A percentile compares a stretch with the other conserved stretches of the same genome.
Evolutionary conservation across 2,888 invertebrate species (phyloP).

Genomic region (Syrista parreyssii): DNA sequence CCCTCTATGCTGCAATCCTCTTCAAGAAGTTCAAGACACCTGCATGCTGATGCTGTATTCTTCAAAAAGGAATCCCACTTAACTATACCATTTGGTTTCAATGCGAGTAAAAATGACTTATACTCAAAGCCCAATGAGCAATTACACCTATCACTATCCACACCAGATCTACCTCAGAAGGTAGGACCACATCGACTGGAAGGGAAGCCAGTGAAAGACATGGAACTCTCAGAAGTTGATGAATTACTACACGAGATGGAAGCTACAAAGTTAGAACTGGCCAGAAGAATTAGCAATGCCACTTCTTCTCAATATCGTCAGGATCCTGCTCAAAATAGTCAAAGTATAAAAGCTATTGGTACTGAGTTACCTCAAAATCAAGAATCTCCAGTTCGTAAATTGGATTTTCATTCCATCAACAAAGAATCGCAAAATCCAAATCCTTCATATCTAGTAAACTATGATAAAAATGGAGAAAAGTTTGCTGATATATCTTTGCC

Average conservation of each 20-base stretch:
- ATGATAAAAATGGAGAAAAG: conserved; percentile 29
- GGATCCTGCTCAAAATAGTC: conserved; percentile 3
- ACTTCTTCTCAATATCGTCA: conserved; percentile 27
- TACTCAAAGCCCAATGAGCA: conserved; percentile 32
- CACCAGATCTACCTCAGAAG: conserved; percentile 41
- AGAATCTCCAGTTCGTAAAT: conserved; percentile 19
- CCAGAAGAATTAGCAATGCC: conserved; percentile 42
- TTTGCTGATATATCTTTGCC: conserved; percentile 43
- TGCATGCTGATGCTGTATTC: conserved; percentile 45
- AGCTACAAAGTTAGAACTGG: conserved; percentile 59
- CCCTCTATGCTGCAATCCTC: conserved; percentile 28
- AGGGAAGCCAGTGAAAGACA: conserved; percentile 42
- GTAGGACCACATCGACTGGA: conserved; percentile 36
- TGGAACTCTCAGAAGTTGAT: conserved; percentile 64
- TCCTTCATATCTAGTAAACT: conserved; percentile 13
- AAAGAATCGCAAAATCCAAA: conserved; percentile 21
- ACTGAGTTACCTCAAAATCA: neutral
- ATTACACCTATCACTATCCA: conserved; percentile 38
- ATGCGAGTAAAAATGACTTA: conserved; percentile 29
- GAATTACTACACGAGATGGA: conserved; percentile 65
- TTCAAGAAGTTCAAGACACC: conserved; percentile 31
- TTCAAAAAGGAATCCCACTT: conserved; percentile 32
- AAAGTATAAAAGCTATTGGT: neutral
- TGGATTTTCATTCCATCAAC: conserved; percentile 32
- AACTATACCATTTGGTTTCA: conserved; percentile 23